A percentile compares a stretch with the other conserved stretches of the same genome.
Evolutionary conservation across 1,140 invertebrate species (phyloP).

Genomic region (Cheumatopsyche charites): DNA sequence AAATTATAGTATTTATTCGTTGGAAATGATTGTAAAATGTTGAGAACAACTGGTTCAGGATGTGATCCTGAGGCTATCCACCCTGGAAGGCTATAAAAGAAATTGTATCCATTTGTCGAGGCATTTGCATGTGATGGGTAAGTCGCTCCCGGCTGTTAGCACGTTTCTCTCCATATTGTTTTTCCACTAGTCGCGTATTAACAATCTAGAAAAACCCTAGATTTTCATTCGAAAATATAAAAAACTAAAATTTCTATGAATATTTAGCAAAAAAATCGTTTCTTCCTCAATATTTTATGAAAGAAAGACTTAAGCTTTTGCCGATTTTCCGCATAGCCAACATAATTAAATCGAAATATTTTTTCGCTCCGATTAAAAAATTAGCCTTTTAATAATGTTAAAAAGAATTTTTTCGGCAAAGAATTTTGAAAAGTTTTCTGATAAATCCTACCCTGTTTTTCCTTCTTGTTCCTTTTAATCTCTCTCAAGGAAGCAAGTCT

Average conservation of each 20-base stretch:
- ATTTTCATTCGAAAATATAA: too few species aligned
- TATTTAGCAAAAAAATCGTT: background rate
- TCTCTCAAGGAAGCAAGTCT: slow-evolving; percentile 10
- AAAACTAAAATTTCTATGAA: background rate
- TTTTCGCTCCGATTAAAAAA: slow-evolving; percentile 22
- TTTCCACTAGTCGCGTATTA: slow-evolving; percentile 38
- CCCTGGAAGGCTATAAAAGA: slow-evolving; percentile 43
- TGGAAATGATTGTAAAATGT: slow-evolving; percentile 5
- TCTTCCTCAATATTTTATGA: too few species aligned
- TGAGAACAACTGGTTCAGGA: slow-evolving; percentile 2
- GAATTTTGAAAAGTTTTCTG: slow-evolving; percentile 22
- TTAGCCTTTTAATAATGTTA: background rate
- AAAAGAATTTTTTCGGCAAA: slow-evolving; percentile 9
- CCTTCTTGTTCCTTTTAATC: slow-evolving; percentile 19
- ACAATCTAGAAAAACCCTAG: slow-evolving; percentile 26
- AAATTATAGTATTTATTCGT: background rate
- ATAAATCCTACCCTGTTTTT: slow-evolving; percentile 23
- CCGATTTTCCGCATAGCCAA: background rate
- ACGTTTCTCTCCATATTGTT: slow-evolving; percentile 41
- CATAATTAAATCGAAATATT: slow-evolving; percentile 18
- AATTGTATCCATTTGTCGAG: slow-evolving; percentile 45
- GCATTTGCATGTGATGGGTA: slow-evolving; percentile 43
- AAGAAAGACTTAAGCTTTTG: background rate
- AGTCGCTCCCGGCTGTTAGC: slow-evolving; percentile 37
- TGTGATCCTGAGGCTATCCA: slow-evolving; percentile 26